Evolutionary conservation across 2,888 invertebrate genomes (phyloP).

Genomic region (Cephus pygmeus): DNA sequence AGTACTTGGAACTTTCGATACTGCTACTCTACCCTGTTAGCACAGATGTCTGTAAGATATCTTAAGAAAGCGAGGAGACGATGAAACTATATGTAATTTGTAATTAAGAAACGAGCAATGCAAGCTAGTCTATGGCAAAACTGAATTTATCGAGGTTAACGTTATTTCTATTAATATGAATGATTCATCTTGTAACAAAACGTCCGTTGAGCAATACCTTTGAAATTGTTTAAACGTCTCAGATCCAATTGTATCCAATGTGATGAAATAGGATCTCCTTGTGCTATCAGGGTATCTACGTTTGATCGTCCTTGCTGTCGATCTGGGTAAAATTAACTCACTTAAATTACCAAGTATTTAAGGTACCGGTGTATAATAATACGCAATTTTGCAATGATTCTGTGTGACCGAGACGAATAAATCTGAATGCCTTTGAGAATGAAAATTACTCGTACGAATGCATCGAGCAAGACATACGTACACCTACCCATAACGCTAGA

Average conservation of each 20-base stretch:
- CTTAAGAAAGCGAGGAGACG: no score
- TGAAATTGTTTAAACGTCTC: not conserved
- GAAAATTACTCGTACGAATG: not conserved
- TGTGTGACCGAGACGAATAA: not conserved
- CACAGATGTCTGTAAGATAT: no score
- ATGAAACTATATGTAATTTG: not conserved
- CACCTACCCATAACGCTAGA: not conserved
- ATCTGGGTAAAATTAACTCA: not conserved
- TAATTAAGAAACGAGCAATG: not conserved
- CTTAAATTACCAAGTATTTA: not conserved
- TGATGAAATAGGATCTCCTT: not conserved
- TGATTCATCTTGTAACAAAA: not conserved
- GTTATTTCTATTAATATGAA: not conserved
- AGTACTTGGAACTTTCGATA: not conserved
- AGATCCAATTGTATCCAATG: not conserved
- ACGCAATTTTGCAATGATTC: not conserved
- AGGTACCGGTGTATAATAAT: not conserved
- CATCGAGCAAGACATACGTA: no score
- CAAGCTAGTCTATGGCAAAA: not conserved
- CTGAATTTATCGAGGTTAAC: not conserved
- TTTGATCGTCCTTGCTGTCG: not conserved
- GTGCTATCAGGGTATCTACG: not conserved
- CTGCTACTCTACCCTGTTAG: no score
- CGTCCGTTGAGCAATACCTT: not conserved
- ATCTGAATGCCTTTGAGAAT: not conserved